These are phyloP conservation scores for Conger conger DNA, from an alignment of 2,113 vertebrate species.

Conservation along the genomic window DNA sequence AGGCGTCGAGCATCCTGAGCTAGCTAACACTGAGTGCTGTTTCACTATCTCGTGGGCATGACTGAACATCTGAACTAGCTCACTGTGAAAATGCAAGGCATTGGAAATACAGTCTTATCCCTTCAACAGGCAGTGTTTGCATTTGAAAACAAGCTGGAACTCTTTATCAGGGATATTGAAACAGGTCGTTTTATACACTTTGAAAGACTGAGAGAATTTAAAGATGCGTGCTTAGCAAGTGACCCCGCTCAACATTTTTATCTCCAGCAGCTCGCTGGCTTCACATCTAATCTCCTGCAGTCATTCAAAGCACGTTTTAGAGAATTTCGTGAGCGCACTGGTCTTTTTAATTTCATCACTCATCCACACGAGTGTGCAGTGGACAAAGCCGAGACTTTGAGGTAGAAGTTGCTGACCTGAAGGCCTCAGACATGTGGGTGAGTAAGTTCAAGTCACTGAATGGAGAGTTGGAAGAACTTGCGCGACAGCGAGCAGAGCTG, in stretches of 20 bases:
- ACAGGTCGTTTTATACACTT: constrained; percentile 41
- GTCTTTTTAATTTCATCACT: constrained; percentile 51
- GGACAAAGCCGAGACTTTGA: constrained; percentile 28
- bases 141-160: constrained; percentile 58
- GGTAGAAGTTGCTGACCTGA: constrained; percentile 38
- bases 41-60: constrained; percentile 50
- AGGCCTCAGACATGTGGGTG: constrained; percentile 35
- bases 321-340: constrained; percentile 37
- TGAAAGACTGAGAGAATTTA: constrained; percentile 36
- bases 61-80: constrained; percentile 57
- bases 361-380: constrained; percentile 41
- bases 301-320: constrained; percentile 46
- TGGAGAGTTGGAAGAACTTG: constrained; percentile 36
- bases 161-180: constrained; percentile 44
- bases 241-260: constrained; percentile 40
- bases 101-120: constrained; percentile 56
- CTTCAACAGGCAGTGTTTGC: constrained; percentile 56
- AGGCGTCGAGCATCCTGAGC: constrained; percentile 41
- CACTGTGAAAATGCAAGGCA: constrained; percentile 57
- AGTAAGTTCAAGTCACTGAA: constrained; percentile 35
- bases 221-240: constrained; percentile 37
- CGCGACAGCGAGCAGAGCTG: too few relatives aligned
- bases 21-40: constrained; percentile 45
- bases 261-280: constrained; percentile 47
- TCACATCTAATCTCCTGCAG: constrained; percentile 46